Percentiles rank a stretch among this genome's conserved stretches.
Evolutionary conservation across 2,113 vertebrate species (phyloP).

Genomic region (Ictalurus punctatus): DNA sequence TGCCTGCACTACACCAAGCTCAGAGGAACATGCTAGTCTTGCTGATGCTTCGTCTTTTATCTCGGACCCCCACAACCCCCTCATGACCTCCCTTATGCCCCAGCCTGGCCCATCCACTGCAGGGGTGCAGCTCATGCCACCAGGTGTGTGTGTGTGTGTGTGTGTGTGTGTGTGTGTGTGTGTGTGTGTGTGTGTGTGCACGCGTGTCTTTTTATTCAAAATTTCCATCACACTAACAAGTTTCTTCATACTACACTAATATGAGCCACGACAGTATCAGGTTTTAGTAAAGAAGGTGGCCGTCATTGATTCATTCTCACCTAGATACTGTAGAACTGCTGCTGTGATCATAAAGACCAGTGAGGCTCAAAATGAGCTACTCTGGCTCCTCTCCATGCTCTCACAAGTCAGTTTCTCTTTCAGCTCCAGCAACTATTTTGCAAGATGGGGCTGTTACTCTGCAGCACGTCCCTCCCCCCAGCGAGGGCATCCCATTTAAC

Average conservation of each 20-base stretch:
- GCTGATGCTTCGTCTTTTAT: slow-evolving; percentile 68
- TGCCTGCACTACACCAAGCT: slow-evolving; percentile 80
- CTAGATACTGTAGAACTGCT: not conserved
- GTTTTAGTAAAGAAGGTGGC: not conserved
- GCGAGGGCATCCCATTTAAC: slow-evolving; percentile 73
- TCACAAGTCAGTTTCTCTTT: slow-evolving; percentile 31
- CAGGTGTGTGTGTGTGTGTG: slow-evolving; percentile 68
- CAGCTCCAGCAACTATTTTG: slow-evolving; percentile 79
- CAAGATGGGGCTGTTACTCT: slow-evolving; percentile 69
- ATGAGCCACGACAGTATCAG: not conserved
- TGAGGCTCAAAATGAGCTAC: not conserved
- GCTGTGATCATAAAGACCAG: not conserved
- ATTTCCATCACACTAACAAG: not conserved
- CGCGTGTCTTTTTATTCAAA: not conserved
- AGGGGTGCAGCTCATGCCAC: slow-evolving; percentile 84
- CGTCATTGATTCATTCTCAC: not conserved
- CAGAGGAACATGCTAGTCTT: slow-evolving; percentile 79
- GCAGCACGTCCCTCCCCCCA: slow-evolving; percentile 51
- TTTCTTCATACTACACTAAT: not conserved
- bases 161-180: slow-evolving; percentile 50
- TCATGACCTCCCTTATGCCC: slow-evolving; percentile 79
- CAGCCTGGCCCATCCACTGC: slow-evolving; percentile 65
- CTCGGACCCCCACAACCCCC: slow-evolving; percentile 76
- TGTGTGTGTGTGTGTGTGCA: not conserved
- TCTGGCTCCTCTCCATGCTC: not conserved